Conservation (phyloP, 2,797 vertebrate species). For the Gadopsis marmoratus region DNA sequence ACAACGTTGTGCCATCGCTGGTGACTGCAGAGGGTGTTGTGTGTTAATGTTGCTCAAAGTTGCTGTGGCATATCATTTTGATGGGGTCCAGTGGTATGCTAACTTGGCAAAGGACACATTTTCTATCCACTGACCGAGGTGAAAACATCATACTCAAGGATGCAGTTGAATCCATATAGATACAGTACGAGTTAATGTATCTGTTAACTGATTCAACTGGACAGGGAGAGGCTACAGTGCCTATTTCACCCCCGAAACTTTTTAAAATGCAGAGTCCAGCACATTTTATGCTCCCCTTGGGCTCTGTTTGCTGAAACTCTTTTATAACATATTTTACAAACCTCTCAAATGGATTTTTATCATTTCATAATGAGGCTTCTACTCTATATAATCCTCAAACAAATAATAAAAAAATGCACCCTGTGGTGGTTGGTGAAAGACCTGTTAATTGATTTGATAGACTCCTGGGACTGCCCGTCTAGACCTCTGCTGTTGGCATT, state of each 20-base stretch:
- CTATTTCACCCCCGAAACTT: conserved; percentile 42
- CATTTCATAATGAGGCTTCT: conserved; percentile 35
- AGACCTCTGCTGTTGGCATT: conserved; percentile 43
- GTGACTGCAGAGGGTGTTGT: conserved; percentile 47
- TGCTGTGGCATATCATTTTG: conserved; percentile 46
- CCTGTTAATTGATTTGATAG: conserved; percentile 58
- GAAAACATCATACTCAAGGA: conserved; percentile 43
- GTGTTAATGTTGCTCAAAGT: conserved; percentile 34
- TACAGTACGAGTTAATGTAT: conserved; percentile 49
- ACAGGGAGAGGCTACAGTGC: conserved; percentile 26
- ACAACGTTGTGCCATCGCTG: conserved; percentile 16
- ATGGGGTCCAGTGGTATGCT: conserved; percentile 44
- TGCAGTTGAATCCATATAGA: conserved; percentile 45
- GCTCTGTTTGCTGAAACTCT: conserved; percentile 42
- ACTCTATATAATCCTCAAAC: conserved; percentile 22
- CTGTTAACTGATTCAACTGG: conserved; percentile 53
- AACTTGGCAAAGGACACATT: conserved; percentile 38
- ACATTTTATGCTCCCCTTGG: conserved; percentile 38
- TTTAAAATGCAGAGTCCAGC: conserved; percentile 56
- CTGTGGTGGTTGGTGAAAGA: conserved; percentile 31
- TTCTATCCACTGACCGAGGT: conserved; percentile 25
- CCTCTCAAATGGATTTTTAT: conserved; percentile 34
- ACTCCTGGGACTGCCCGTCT: conserved; percentile 30
- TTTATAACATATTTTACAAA: conserved; percentile 37
- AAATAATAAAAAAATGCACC: conserved; percentile 28